Percentiles rank a stretch among this genome's conserved stretches.
phyloP scores from a whole-genome alignment of 2,888 invertebrate species.

The Harpagoxenus sublaevis region DNA sequence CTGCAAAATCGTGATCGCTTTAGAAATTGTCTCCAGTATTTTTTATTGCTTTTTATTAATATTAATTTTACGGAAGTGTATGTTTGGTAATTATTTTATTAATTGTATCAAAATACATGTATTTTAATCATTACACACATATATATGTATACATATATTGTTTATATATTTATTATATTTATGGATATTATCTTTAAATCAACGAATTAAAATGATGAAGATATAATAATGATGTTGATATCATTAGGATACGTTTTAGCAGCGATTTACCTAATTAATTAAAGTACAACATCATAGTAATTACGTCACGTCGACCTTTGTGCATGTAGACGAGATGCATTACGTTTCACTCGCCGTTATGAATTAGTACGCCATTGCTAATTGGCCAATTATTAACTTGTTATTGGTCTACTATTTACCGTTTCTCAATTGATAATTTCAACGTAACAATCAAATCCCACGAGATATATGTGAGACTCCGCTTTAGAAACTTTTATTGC shows the following conservation, averaged over 20 bases:
- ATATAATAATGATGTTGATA: conserved; percentile 19
- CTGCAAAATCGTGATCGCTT: not conserved
- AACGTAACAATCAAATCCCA: conserved; percentile 17
- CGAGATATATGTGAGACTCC: not conserved
- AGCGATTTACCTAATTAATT: conserved; percentile 58
- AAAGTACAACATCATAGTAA: conserved; percentile 54
- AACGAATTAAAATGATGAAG: conserved; percentile 13
- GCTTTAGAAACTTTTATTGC: not conserved
- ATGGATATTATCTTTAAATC: not conserved
- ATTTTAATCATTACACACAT: not conserved
- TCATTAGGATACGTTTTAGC: not conserved
- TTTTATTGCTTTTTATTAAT: not conserved
- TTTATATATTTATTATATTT: not conserved
- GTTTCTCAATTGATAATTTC: not conserved
- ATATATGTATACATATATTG: not conserved
- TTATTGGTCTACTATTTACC: not conserved
- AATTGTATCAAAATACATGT: not conserved
- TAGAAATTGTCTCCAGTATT: not conserved
- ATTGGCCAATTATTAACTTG: not conserved
- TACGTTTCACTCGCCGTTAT: not conserved
- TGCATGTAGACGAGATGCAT: not conserved
- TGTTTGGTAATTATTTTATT: not conserved
- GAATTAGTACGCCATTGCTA: conserved; percentile 23
- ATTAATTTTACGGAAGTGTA: not conserved
- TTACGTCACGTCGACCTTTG: conserved; percentile 54